Percentiles rank a stretch among this genome's conserved stretches.
These are phyloP conservation scores for Leuciscus waleckii DNA, from an alignment of 2,797 vertebrate genomes.

Conservation along the genomic window DNA sequence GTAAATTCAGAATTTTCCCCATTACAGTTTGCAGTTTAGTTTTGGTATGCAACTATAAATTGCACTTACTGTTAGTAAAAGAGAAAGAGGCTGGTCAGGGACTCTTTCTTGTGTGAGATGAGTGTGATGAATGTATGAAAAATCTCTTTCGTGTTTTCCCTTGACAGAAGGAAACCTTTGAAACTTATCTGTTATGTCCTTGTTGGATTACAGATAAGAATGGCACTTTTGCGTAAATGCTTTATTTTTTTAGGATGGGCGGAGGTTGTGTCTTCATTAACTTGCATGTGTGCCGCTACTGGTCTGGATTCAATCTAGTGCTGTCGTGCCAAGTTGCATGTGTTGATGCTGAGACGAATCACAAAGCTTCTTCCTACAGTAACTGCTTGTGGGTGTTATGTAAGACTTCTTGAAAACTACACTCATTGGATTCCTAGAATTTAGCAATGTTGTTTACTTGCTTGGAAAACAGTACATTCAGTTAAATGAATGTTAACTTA, in stretches of 20 bases:
- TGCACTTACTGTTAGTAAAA: background rate
- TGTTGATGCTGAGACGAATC: background rate
- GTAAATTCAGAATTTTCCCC: background rate
- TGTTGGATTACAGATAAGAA: slow-evolving; percentile 53
- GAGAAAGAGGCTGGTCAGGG: background rate
- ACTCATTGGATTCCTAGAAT: slow-evolving; percentile 10
- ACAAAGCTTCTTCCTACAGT: background rate
- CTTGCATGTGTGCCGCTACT: slow-evolving; percentile 32
- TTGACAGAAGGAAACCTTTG: slow-evolving; percentile 50
- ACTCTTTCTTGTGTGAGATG: background rate
- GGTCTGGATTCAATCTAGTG: slow-evolving; percentile 34
- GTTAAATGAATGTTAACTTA: background rate
- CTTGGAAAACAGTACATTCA: slow-evolving; percentile 5
- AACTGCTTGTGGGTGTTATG: background rate
- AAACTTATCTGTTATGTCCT: slow-evolving; percentile 54
- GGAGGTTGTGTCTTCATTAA: slow-evolving; percentile 14
- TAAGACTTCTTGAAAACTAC: background rate
- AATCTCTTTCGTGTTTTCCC: background rate
- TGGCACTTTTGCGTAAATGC: background rate
- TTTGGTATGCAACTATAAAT: slow-evolving; percentile 10
- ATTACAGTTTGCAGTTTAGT: background rate
- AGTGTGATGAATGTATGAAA: background rate
- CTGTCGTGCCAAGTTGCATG: slow-evolving; percentile 24
- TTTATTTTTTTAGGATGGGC: background rate
- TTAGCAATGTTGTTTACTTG: slow-evolving; percentile 19